A percentile compares a stretch with the other conserved stretches of the same genome.
phyloP scores from a whole-genome alignment of 1,140 invertebrate species.

The Marisa cornuarietis region DNA sequence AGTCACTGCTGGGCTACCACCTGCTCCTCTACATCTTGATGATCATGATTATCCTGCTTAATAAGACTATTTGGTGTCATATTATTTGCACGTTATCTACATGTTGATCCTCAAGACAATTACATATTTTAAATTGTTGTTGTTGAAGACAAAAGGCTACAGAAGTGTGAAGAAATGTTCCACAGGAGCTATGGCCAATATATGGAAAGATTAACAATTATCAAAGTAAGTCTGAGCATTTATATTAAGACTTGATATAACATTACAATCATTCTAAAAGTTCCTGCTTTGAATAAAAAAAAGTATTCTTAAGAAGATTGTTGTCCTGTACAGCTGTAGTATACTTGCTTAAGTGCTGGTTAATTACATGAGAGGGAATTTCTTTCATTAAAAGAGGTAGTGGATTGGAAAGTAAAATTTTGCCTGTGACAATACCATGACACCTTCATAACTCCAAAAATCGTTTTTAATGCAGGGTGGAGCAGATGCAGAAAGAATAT shows the following conservation, averaged over 20 bases:
- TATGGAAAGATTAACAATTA: conserved; percentile 73
- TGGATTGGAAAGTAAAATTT: background rate
- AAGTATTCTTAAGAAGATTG: background rate
- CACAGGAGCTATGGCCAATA: conserved; percentile 77
- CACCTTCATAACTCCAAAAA: background rate
- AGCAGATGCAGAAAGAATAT: conserved; percentile 75
- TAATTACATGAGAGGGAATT: too few species aligned
- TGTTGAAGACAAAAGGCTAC: conserved; percentile 70
- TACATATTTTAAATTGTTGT: background rate
- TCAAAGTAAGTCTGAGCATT: conserved; percentile 70
- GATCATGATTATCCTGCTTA: too few species aligned
- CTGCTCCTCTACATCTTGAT: too few species aligned
- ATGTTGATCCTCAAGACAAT: too few species aligned
- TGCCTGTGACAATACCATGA: background rate
- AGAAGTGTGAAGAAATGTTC: conserved; percentile 75
- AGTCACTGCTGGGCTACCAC: too few species aligned
- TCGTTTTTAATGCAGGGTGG: conserved; percentile 57
- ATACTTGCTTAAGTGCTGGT: too few species aligned
- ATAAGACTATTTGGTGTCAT: too few species aligned
- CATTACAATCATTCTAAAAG: too few species aligned
- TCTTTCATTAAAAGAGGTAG: too few species aligned
- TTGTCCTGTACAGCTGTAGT: background rate
- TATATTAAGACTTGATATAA: too few species aligned
- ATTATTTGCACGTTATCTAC: too few species aligned
- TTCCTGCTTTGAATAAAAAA: too few species aligned